Evolutionary conservation across 2,113 vertebrate species (phyloP).

Genomic region (Anguilla rostrata): DNA sequence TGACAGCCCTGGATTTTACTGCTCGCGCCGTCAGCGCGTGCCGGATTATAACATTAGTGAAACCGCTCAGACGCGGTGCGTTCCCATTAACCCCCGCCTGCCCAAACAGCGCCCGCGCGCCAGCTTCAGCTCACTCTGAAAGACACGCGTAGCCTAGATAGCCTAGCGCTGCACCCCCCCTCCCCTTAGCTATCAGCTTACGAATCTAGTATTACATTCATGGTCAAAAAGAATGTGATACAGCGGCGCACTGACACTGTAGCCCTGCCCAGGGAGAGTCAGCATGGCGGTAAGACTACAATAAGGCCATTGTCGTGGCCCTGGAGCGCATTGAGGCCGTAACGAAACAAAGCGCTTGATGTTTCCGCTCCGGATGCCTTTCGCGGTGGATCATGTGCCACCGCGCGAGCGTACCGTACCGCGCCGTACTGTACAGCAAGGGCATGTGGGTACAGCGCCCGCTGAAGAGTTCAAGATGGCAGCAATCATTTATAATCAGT

Average conservation of each 20-base stretch:
- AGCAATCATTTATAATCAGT: slow-evolving; percentile 5
- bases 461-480: neutral
- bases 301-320: neutral
- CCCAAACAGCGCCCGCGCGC: neutral
- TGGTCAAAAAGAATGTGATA: neutral
- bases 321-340: neutral
- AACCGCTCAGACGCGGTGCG: neutral
- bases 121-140: neutral
- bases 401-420: neutral
- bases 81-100: neutral
- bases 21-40: neutral
- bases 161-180: neutral
- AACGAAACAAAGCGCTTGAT: neutral
- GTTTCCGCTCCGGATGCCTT: neutral
- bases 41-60: neutral
- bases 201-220: neutral
- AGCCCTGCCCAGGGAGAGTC: neutral
- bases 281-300: neutral
- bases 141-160: neutral
- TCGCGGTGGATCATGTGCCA: neutral
- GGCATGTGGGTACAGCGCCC: too few relatives aligned
- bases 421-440: neutral
- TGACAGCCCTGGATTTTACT: neutral
- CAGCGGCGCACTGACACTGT: neutral
- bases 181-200: too few relatives aligned